Base-by-base conservation (phyloP, 2,113 vertebrate species). In the Indicator maculatus region DNA sequence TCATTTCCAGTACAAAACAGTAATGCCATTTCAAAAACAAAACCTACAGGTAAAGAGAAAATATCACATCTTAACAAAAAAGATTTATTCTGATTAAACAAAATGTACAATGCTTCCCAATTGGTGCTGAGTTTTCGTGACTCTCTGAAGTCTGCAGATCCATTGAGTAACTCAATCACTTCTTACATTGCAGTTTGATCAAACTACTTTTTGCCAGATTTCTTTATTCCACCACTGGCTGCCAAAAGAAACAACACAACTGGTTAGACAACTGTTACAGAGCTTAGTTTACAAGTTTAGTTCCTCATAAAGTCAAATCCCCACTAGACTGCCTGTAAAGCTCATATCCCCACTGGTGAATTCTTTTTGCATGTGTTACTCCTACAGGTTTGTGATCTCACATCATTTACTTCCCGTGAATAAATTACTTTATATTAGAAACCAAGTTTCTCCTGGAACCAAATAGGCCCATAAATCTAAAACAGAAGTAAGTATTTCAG, bases 151-250 rank as follows among this genome's bases (percentile, higher is more conserved):
- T 23, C 71, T 75, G 87, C 92, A 88, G 91, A 36, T 89, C 89
- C 92, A 88, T 31, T 16, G 59, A 59, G 81, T 31, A 88, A 88
- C 66, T 77, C 9, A 13, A 64, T 74, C 44, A 24, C 86, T 83
- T 71, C 72, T 83, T 63, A 55, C 15, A 12, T 87, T 24, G 69
- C 33, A 56, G 69, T 36, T 56, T 27, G 14, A 59, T 74, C 60
- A 55, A 72, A 63, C 93, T 98, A 99, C 94, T 99, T 99, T 97
- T 99, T 99, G 77, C 99, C 98, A 47, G 99, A 99, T 96, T 99
- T 99, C 98, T 99, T 99, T 96, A 99, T 99, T 90, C 99, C 99
- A 45, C 98, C 97, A 41, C 98, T 95, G 82, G 95, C 99, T 99
- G 97, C 77, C 97, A 97, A 91, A 91, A 72, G 50, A 94, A 93